phyloP scores from a whole-genome alignment of 2,113 vertebrate genomes.

The Desmodus rotundus region DNA sequence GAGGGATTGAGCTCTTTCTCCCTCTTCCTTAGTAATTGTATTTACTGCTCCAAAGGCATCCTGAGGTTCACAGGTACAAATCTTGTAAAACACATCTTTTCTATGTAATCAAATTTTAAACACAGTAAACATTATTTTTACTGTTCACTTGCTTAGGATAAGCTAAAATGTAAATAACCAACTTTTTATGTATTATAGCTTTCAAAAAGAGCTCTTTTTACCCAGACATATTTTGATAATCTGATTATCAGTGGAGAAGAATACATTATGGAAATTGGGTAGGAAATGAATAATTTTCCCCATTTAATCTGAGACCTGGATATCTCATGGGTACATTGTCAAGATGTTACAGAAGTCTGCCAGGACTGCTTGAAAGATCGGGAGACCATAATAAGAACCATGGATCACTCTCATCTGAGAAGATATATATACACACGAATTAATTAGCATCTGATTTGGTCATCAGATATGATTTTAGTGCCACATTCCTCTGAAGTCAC shows the following conservation, averaged over 20 bases:
- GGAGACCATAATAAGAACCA: background rate
- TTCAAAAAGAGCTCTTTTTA: background rate
- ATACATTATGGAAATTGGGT: background rate
- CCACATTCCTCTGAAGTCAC: background rate
- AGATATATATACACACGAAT: background rate
- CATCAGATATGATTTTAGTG: background rate
- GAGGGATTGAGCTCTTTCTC: background rate
- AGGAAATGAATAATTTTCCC: background rate
- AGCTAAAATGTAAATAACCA: background rate
- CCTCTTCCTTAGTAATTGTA: background rate
- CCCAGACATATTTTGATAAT: background rate
- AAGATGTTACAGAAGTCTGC: background rate
- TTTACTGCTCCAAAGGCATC: background rate
- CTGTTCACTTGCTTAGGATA: background rate
- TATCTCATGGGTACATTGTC: background rate
- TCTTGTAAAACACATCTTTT: background rate
- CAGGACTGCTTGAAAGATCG: background rate
- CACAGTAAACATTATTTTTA: background rate
- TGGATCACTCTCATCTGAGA: background rate
- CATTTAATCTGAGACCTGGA: background rate
- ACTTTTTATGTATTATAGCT: background rate
- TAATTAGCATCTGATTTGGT: background rate
- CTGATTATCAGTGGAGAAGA: background rate
- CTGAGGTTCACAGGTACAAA: background rate
- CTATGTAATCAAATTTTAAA: background rate